Base-by-base conservation (phyloP, 2,113 vertebrate genomes). In the Onychostoma macrolepis region DNA sequence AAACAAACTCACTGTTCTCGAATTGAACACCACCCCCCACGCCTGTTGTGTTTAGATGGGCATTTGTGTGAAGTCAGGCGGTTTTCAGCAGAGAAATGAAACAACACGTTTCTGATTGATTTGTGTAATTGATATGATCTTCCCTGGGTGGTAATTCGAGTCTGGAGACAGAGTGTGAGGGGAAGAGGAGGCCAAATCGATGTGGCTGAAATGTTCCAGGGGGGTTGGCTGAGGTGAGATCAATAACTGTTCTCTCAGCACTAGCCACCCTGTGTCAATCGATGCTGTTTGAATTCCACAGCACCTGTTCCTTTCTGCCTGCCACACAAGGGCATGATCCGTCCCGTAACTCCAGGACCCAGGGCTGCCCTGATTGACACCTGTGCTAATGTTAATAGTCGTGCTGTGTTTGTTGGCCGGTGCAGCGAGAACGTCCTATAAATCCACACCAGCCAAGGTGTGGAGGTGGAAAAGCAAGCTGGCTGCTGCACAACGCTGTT, bases 61-160 rank as follows among this genome's bases (percentile, higher is more conserved):
- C 82, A 86, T 89, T 86, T 81, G 85, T 81, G 83, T 86, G 30
- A 63, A 82, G 67, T 87, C 86, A 87, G 88, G 69, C 15, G 24
- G 17, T 83, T 84, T 84, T 74, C 19, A 1, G 30, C 45, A 53
- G 88, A 92, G 90, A 90, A 87, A 89, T 81, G 43, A 92, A 93
- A 92, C 89, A 87, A 93, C 93, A 92, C 90, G 90, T 92, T 91
- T 91, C 89, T 93, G 90, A 94, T 94, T 90, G 93, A 94, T 94
- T 90, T 87, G 87, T 91, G 93, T 92, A 92, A 93, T 88, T 91
- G 92, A 95, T 95, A 93, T 85, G 84, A 91, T 92, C 93, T 92
- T 88, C 89, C 86, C 88, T 89, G 72, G 24, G 84, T 84, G 83
- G 93, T 92, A 89, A 92, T 92, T 84, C 83, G 89, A 94, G 87